Conservation (phyloP, 2,797 vertebrate genomes). For the Siniperca undulata region DNA sequence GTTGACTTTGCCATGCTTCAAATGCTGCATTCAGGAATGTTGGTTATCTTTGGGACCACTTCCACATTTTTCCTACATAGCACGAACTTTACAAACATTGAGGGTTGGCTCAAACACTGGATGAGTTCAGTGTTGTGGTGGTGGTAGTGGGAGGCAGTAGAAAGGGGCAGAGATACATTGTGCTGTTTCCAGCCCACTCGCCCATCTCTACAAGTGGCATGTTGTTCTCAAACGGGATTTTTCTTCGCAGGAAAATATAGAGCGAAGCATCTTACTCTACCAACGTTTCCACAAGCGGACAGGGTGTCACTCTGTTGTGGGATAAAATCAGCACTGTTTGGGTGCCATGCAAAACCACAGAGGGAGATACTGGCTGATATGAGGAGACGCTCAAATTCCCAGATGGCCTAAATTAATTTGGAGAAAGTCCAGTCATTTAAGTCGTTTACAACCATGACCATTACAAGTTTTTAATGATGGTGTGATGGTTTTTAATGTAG, state of each 20-base stretch:
- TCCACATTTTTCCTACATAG: constrained; percentile 17
- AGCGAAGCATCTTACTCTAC: constrained; percentile 18
- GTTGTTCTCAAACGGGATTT: constrained; percentile 54
- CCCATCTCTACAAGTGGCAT: constrained; percentile 36
- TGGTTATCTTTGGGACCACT: neutral
- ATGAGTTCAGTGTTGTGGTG: constrained; percentile 13
- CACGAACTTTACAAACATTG: constrained; percentile 37
- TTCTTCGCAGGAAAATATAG: constrained; percentile 12
- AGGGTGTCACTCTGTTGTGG: constrained; percentile 28
- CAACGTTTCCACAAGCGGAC: constrained; percentile 19
- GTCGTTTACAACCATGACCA: constrained; percentile 16
- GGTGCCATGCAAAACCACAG: constrained; percentile 21
- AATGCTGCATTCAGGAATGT: constrained; percentile 29
- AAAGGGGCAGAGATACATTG: constrained; percentile 51
- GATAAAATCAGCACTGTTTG: constrained; percentile 20
- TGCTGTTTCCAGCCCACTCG: constrained; percentile 47
- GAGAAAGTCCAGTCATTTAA: neutral
- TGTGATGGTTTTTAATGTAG: too few relatives aligned
- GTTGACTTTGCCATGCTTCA: constrained; percentile 4
- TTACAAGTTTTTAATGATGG: neutral
- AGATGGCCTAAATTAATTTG: constrained; percentile 15
- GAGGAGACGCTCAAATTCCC: neutral
- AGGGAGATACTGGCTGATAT: neutral
- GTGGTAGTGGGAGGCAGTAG: constrained; percentile 29
- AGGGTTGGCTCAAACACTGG: constrained; percentile 7